These are phyloP conservation scores for Campoplex capitator DNA, from an alignment of 2,888 invertebrate species.

Conservation along the genomic window DNA sequence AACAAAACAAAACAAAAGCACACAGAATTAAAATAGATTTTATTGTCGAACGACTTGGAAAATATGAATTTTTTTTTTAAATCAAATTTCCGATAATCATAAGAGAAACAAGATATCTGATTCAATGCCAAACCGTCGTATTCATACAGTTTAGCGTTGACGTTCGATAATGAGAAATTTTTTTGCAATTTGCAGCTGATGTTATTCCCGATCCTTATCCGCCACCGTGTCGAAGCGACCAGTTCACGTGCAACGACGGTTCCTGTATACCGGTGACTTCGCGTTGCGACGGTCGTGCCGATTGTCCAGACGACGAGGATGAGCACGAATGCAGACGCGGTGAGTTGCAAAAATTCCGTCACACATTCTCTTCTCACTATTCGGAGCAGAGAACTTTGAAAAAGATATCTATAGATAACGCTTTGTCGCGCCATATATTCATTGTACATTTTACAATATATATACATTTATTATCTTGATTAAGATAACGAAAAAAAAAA, in stretches of 20 bases:
- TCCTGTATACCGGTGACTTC: conserved; percentile 85
- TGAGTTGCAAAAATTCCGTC: conserved; percentile 67
- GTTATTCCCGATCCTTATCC: conserved; percentile 71
- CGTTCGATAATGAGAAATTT: conserved; percentile 5
- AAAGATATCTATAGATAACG: conserved; percentile 35
- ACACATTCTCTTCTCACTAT: not conserved
- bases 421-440: conserved; percentile 41
- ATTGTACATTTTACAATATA: conserved; percentile 45
- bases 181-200: conserved; percentile 75
- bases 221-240: conserved; percentile 80
- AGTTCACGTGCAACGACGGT: conserved; percentile 86
- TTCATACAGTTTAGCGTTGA: no score
- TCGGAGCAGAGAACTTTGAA: conserved; percentile 1
- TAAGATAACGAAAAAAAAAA: not conserved
- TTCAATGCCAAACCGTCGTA: not conserved
- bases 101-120: not conserved
- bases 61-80: not conserved
- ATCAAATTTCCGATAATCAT: not conserved
- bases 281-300: conserved; percentile 86
- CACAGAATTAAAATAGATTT: not conserved
- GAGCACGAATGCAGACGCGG: conserved; percentile 86
- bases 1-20: not conserved
- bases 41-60: not conserved
- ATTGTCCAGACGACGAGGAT: conserved; percentile 87
- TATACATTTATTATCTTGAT: conserved; percentile 14